These are phyloP conservation scores for Sussaba pulchella DNA, from an alignment of 2,888 invertebrate genomes.

Conservation along the genomic window DNA sequence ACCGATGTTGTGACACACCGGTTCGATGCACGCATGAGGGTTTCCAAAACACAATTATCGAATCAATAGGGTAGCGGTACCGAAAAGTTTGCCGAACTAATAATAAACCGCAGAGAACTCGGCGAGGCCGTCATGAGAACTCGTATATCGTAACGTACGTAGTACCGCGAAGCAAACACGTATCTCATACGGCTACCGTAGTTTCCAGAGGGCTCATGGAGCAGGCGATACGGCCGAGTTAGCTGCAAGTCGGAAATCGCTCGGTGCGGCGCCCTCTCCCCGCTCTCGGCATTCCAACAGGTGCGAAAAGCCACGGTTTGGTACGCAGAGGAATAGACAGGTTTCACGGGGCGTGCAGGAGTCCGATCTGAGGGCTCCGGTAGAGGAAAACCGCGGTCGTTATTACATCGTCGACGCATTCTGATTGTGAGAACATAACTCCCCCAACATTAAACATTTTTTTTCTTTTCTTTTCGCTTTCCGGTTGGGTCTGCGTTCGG, in stretches of 20 bases:
- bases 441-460: slow-evolving; percentile 1
- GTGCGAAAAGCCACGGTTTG: slow-evolving; percentile 74
- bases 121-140: background rate
- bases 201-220: background rate
- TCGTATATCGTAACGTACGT: background rate
- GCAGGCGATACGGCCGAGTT: slow-evolving; percentile 14
- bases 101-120: background rate
- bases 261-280: no score
- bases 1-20: no score
- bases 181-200: slow-evolving; percentile 3
- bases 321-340: slow-evolving; percentile 35
- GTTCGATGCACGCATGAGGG: no score
- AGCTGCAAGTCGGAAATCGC: slow-evolving; percentile 35
- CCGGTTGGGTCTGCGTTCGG: background rate
- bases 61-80: no score
- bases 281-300: slow-evolving; percentile 77
- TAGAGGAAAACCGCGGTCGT: slow-evolving; percentile 17
- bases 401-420: background rate
- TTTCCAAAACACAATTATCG: no score
- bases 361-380: background rate
- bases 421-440: background rate
- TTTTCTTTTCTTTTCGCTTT: background rate
- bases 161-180: background rate
- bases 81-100: no score
- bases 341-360: background rate